Conservation (phyloP, 2,888 invertebrate species). For the Drosophila formosana region DNA sequence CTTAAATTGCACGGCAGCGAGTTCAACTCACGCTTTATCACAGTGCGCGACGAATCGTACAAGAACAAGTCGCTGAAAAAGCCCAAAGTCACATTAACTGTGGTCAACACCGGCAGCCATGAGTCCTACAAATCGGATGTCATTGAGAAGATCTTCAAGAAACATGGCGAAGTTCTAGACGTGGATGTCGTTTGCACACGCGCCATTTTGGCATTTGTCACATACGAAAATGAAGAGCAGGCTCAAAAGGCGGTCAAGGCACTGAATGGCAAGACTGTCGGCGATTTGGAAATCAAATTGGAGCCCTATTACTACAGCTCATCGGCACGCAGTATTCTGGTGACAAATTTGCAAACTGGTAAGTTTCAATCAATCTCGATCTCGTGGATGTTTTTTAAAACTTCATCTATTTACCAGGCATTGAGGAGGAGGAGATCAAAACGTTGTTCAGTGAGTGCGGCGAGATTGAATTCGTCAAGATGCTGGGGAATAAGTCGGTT, state of each 20-base stretch:
- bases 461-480: constrained; percentile 50
- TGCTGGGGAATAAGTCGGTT: constrained; percentile 51
- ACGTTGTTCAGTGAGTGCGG: constrained; percentile 62
- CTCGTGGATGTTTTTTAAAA: background rate
- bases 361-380: constrained; percentile 10
- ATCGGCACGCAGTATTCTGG: constrained; percentile 34
- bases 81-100: constrained; percentile 53
- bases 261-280: constrained; percentile 61
- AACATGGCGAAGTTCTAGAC: constrained; percentile 66
- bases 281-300: constrained; percentile 64
- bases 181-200: constrained; percentile 67
- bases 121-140: constrained; percentile 42
- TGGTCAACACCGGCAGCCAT: constrained; percentile 56
- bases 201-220: constrained; percentile 65
- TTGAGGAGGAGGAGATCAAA: constrained; percentile 56
- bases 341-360: constrained; percentile 54
- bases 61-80: constrained; percentile 13
- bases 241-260: constrained; percentile 59
- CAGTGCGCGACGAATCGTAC: constrained; percentile 40
- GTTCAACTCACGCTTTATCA: constrained; percentile 62
- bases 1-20: constrained; percentile 63
- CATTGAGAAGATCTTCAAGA: constrained; percentile 68
- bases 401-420: constrained; percentile 22
- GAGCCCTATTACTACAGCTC: constrained; percentile 32
- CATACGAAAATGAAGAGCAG: constrained; percentile 54